Conservation (phyloP, 2,888 invertebrate genomes). For the Nomada fabriciana region DNA sequence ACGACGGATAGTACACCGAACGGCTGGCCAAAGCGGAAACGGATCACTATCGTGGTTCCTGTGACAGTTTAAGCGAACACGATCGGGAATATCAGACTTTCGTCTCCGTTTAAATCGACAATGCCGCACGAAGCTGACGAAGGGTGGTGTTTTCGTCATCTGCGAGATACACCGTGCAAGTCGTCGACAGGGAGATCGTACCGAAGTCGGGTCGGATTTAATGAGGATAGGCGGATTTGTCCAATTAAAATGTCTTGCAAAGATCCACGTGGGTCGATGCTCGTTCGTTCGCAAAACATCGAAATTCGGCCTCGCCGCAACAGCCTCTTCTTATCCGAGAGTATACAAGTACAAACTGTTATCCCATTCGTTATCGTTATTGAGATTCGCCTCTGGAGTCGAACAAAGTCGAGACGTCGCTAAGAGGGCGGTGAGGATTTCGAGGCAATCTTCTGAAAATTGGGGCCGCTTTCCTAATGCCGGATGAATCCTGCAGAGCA, state of each 20-base stretch:
- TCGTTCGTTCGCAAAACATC: conserved; percentile 80
- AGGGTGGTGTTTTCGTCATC: conserved; percentile 71
- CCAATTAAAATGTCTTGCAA: conserved; percentile 85
- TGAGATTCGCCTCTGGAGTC: conserved; percentile 39
- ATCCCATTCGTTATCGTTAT: conserved; percentile 69
- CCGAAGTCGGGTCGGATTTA: conserved; percentile 80
- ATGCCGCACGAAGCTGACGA: conserved; percentile 78
- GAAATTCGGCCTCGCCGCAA: conserved; percentile 72
- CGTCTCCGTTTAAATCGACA: conserved; percentile 78
- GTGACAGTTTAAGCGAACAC: neutral
- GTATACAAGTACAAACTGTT: conserved; percentile 54
- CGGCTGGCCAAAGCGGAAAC: conserved; percentile 35
- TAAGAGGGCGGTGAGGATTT: conserved; percentile 11
- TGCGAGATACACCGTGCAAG: conserved; percentile 54
- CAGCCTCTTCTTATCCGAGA: conserved; percentile 71
- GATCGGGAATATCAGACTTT: conserved; percentile 63
- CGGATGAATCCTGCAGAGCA: neutral
- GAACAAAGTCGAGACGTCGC: conserved; percentile 21
- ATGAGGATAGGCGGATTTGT: conserved; percentile 85
- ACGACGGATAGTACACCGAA: neutral
- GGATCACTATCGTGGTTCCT: conserved; percentile 18
- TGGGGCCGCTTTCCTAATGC: neutral
- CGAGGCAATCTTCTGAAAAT: conserved; percentile 2
- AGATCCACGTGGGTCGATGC: conserved; percentile 79
- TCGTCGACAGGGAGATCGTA: conserved; percentile 49